Evolutionary conservation across 2,888 invertebrate species (phyloP), one percentile per base, ranked within the genome.

Genomic region (Branchipolynoe longqiensis): DNA sequence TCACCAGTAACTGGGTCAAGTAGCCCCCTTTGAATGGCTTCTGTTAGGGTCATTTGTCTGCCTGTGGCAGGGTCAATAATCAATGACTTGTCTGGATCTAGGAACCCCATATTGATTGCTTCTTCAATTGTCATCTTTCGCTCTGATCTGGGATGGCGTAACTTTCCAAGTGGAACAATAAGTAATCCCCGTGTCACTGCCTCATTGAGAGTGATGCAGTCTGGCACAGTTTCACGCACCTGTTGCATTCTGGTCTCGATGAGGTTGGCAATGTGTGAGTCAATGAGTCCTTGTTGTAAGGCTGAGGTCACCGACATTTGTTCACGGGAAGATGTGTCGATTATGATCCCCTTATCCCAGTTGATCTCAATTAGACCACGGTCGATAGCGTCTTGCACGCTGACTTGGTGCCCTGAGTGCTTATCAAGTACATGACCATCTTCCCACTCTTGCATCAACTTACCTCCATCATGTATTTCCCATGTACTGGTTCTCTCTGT

Each of bases 21-120:
- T 73, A 98, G 95, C 92, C 98, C 97, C 90, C 96, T 95, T 92
- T 97, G 97, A 91, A 99, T 98, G 36, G 98, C 98, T 95, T 98
- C 97, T 88, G 97, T 94, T 88, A 99, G 95, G 36, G 97, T 97
- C 59, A 98, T 95, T 92, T 96, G 96, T 88, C 93, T 92, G 38
- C 94, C 94, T 83, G 97, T 94, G 96, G 97, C 87, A 97, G 95
- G 92, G 74, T 90, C 88, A 97, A 95, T 69, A 89, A 90, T 86
- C 90, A 88, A 85, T 12, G 90, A 90, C 18, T 82, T 74, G 25
- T 89, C 85, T 12, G 88, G 84, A 64, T 89, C 89, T 3, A 89
- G 25, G 83, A 89, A 85, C n/a, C 88, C 87, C n/a, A 82, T 54
- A 48, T 88, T 86, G 31, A 90, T 89, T 38, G 98, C 98, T 95